Base-by-base conservation (phyloP, 2,888 invertebrate species). In the Anaspis maculata region DNA sequence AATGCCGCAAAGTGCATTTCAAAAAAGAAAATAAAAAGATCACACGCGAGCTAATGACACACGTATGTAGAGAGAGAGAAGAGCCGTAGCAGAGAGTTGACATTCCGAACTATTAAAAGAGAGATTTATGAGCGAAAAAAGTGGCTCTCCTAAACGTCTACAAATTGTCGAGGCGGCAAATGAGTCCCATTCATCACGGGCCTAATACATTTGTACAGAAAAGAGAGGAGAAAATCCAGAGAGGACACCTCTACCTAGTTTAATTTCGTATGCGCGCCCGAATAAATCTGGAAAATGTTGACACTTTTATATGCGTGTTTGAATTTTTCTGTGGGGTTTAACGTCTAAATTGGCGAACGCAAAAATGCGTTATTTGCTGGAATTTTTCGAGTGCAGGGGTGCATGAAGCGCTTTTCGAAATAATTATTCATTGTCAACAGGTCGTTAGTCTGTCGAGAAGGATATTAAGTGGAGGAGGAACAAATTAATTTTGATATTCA, bases 111-210 rank as follows among this genome's bases (percentile, higher is more conserved):
- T 64, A 64, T 63, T 64, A 64, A 64, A 64, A 64, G 63, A 54
- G 48, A 62, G 64, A 64, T 64, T 64, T 64, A 64, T 56, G 54
- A 52, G 44, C 45, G 56, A 62, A 53, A 59, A 62, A 59, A 57
- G 56, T 52, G 52, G 56, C 59, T 61, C 58, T 61, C 59, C 59
- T 63, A 62, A 62, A 63, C 59, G 63, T 64, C 63, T 65, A 66
- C 66, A 66, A 66, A 66, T 65, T 63, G 64, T 63, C 62, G 64
- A 59, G 59, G 56, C 64, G 58, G 64, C 62, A 64, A 64, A 64
- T 64, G 64, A 64, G 61, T 36, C 40, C 44, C 62, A 63, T 64
- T 63, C 58, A 62, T 64, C 63, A 64, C 52, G 49, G 47, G 48
- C 45, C 58, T 61, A 62, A 62, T 62, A 62, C 62, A 56, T n/a